phyloP scores from a whole-genome alignment of 2,113 vertebrate genomes.

The Leucopternis melanops region DNA sequence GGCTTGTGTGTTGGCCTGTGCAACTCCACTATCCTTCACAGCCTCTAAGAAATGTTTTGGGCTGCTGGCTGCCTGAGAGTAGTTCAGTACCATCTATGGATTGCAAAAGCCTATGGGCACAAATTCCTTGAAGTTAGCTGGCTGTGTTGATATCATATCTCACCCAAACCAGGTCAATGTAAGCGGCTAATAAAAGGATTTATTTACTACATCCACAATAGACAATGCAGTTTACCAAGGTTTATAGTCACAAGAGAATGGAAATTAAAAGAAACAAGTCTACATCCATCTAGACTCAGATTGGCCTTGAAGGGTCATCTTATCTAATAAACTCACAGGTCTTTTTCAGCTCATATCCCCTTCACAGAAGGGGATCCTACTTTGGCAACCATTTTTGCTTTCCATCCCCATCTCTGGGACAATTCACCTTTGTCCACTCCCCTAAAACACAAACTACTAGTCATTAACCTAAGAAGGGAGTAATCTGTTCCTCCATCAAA shows the following conservation, averaged over 20 bases:
- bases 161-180: background rate
- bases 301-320: background rate
- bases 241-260: background rate
- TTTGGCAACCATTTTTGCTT: background rate
- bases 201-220: background rate
- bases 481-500: background rate
- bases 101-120: background rate
- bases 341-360: background rate
- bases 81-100: background rate
- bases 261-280: background rate
- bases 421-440: background rate
- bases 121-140: background rate
- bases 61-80: background rate
- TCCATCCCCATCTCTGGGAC: background rate
- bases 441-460: background rate
- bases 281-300: background rate
- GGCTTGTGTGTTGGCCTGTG: background rate
- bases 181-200: background rate
- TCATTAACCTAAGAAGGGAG: background rate
- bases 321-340: background rate
- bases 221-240: background rate
- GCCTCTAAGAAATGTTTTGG: background rate
- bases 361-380: background rate
- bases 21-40: background rate
- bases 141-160: background rate